These are phyloP conservation scores for Rhabdomys dilectus DNA, from an alignment of 2,113 vertebrate species.

Conservation along the genomic window DNA sequence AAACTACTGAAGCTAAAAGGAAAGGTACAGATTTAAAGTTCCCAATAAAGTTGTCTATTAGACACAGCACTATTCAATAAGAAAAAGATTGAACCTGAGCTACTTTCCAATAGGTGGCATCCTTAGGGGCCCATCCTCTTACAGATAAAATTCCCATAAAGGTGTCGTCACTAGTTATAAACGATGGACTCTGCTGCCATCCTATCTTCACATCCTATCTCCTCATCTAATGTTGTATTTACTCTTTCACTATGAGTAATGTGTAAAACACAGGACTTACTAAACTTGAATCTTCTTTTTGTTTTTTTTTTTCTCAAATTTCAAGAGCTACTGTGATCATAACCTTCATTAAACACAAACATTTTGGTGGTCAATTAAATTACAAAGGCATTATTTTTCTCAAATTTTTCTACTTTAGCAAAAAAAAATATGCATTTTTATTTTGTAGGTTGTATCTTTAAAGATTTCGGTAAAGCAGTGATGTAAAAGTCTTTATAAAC, in stretches of 20 bases:
- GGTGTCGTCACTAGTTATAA: conserved; percentile 18
- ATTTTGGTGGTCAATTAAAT: not conserved
- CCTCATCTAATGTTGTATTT: not conserved
- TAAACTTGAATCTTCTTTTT: not conserved
- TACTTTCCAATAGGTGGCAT: conserved; percentile 48
- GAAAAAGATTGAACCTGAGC: conserved; percentile 56
- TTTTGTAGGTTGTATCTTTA: not conserved
- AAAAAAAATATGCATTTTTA: conserved; percentile 45
- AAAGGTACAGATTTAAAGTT: conserved; percentile 75
- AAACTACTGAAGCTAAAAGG: conserved; percentile 77
- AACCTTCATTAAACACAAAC: not conserved
- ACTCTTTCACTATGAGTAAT: not conserved
- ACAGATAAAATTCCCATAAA: conserved; percentile 73
- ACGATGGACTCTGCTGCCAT: conserved; percentile 34
- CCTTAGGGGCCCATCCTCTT: conserved; percentile 56
- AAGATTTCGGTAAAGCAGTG: conserved; percentile 20
- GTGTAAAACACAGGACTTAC: not conserved
- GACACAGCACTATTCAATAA: conserved; percentile 71
- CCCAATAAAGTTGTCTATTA: conserved; percentile 71
- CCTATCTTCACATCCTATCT: conserved; percentile 22
- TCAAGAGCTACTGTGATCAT: not conserved
- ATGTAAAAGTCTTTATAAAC: conserved; percentile 62
- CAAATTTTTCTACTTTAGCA: conserved; percentile 50
- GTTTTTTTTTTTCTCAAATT: not conserved
- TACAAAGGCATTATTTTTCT: conserved; percentile 36